Evolutionary conservation across 2,797 vertebrate genomes (phyloP), one percentile per base, ranked within the genome.

Genomic region (Pitangus sulphuratus): DNA sequence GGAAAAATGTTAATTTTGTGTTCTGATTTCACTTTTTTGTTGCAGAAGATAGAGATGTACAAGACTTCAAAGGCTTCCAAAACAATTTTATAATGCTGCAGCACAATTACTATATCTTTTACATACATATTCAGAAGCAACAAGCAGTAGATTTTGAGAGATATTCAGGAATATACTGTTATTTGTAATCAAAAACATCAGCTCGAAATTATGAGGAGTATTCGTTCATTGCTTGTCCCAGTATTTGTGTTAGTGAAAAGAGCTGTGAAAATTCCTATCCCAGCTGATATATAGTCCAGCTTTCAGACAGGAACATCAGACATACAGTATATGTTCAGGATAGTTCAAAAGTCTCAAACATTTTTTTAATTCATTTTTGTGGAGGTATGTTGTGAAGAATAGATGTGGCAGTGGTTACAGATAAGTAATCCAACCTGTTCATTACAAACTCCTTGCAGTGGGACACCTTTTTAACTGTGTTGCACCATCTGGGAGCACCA

Each of bases 1-100:
- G 68, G 42, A 64, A 71, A 60, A 68, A 68, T 20, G 15, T 76
- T 87, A 42, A 78, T 84, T 85, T 84, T 61, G 45, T 76, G 8
- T 84, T 82, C 83, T 87, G 74, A 88, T 93, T 93, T 92, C 79
- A 60, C 40, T 71, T 65, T 88, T 91, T 82, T 87, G 72, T 66
- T 86, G 51, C 26, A 84, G 62, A 84, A 91, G 44, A 77, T 33
- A 72, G 70, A 92, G 24, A 92, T 31, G 37, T 50, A 62, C 50
- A 81, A 80, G 69, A 26, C 79, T 92, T 76, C 65, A 68, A 93
- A 91, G 77, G 40, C 64, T 54, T 60, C 12, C 51, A 74, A 72
- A 91, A 68, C 42, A 78, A 54, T 78, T 87, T 82, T 79, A 66
- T 37, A 92, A 51, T 0, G 0, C 37, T 65, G 33, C 54, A 78